Percentiles rank a stretch among this genome's conserved stretches.
phyloP scores from a whole-genome alignment of 1,140 invertebrate species.

The Drosophila bocki region DNA sequence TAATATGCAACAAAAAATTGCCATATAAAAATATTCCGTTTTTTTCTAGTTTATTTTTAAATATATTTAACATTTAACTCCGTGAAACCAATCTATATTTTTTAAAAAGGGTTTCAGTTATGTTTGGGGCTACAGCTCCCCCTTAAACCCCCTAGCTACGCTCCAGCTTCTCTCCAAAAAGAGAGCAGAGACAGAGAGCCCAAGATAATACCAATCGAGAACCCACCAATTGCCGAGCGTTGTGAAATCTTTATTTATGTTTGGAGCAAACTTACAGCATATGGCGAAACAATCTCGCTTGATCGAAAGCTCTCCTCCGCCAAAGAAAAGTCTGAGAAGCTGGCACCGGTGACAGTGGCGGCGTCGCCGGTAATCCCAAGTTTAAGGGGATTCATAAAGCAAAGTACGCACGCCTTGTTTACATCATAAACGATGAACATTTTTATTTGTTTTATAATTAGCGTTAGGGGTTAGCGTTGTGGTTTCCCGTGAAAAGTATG shows the following conservation, averaged over 20 bases:
- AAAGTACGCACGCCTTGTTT: conserved; percentile 30
- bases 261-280: conserved; percentile 27
- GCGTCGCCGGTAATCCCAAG: conserved; percentile 2
- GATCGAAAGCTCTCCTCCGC: conserved; percentile 2
- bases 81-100: too few relatives aligned
- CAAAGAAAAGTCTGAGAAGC: not conserved
- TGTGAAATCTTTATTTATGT: conserved; percentile 68
- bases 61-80: too few relatives aligned
- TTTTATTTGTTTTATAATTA: conserved; percentile 57
- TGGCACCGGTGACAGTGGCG: not conserved
- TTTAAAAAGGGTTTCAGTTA: not conserved
- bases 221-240: conserved; percentile 49
- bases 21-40: too few relatives aligned
- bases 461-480: conserved; percentile 67
- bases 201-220: conserved; percentile 27
- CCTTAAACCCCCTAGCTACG: not conserved
- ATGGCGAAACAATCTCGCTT: conserved; percentile 37
- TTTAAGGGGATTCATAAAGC: conserved; percentile 6
- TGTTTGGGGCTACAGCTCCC: not conserved
- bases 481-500: conserved; percentile 60
- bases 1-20: too few relatives aligned
- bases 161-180: not conserved
- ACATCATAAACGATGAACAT: conserved; percentile 70
- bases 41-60: too few relatives aligned
- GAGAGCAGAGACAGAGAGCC: conserved; percentile 7